These are phyloP conservation scores for Odontophorus gujanensis DNA, from an alignment of 2,113 vertebrate species.

Conservation along the genomic window DNA sequence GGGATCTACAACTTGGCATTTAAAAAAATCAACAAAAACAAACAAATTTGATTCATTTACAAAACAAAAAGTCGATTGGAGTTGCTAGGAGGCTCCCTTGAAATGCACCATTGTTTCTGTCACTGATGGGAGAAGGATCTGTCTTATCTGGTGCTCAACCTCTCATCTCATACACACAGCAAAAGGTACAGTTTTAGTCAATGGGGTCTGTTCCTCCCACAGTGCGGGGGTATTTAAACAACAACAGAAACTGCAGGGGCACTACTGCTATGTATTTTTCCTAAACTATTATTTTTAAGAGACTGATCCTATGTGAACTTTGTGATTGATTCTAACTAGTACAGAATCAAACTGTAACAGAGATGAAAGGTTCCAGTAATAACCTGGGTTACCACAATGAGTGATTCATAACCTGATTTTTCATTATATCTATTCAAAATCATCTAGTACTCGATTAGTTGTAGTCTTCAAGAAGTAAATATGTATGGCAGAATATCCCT, in stretches of 20 bases:
- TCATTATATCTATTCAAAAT: not conserved
- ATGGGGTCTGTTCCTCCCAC: not conserved
- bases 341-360: not conserved
- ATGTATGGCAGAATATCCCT: not conserved
- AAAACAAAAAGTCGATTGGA: constrained; percentile 63
- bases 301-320: not conserved
- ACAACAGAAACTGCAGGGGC: not conserved
- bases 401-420: not conserved
- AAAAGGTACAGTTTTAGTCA: not conserved
- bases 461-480: not conserved
- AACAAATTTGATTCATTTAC: constrained; percentile 62
- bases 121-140: not conserved
- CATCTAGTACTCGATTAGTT: not conserved
- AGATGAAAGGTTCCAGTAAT: rapidly evolving
- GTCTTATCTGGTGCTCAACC: not conserved
- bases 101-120: constrained; percentile 59
- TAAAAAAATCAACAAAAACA: constrained; percentile 45
- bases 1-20: constrained; percentile 41
- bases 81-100: constrained; percentile 63
- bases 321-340: not conserved
- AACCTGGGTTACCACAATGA: not conserved
- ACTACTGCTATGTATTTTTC: not conserved
- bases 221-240: not conserved
- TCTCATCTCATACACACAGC: not conserved
- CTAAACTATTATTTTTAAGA: not conserved